Base-by-base conservation (phyloP, 2,113 vertebrate genomes). In the Galemys pyrenaicus region DNA sequence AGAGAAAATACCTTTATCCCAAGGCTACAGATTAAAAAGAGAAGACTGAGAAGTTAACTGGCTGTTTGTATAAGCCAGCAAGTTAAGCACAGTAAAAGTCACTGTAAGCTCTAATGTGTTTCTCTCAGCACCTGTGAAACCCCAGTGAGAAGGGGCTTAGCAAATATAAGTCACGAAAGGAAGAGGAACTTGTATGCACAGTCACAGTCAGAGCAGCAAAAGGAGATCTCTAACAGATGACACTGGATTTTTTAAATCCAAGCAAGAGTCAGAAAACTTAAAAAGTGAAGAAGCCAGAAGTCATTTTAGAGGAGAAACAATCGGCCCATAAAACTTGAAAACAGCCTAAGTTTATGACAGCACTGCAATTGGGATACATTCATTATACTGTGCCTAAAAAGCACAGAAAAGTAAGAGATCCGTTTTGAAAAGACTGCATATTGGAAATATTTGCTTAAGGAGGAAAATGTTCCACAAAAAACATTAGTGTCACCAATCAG, bases 401-500 rank as follows among this genome's bases (percentile, higher is more conserved):
- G 54, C 17, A 35, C 41, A 92, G 78, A 39, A 71, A 84, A 75
- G 32, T 32, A 32, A 93, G 88, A 92, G 89, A 77, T 37, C 30
- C 70, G 46, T 54, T 92, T 86, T 51, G 92, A 39, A 94, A 92
- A 67, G 64, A 74, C 65, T 68, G 71, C 64, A n/a, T 54, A 19
- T 54, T 54, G 54, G 54, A 56, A 91, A 91, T 35, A 84, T 75
- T 70, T 74, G 65, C 32, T 92, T 75, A 87, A 73, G 22, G 41
- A 84, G 28, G 22, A 67, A 74, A 83, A 91, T 58, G 37, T 79
- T 46, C 49, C 77, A 67, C 81, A 60, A 83, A 87, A 68, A 35
- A 37, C n/a, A 79, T 77, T 60, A 8, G n/a, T 35, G 73, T 78
- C 92, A 94, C 64, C 77, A 92, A 83, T 35, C n/a, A 11, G 46